Conservation (phyloP, 2,888 invertebrate species). For the Saturnia japonica region DNA sequence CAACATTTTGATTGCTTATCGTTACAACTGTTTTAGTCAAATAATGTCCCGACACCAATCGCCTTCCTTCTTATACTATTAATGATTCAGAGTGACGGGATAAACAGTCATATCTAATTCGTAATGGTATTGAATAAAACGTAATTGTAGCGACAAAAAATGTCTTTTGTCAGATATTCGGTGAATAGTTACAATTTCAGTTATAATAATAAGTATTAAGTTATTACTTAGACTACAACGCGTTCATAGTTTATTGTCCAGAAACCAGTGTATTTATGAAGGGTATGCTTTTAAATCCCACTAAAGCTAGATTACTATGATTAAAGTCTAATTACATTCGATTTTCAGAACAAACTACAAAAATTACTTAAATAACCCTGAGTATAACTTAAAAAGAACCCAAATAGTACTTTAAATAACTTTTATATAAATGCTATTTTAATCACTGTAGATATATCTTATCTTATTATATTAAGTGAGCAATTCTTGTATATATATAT, state of each 20-base stretch:
- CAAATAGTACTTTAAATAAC: background rate
- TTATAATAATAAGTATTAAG: background rate
- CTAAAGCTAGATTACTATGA: background rate
- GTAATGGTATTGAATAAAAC: slow-evolving; percentile 55
- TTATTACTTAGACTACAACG: background rate
- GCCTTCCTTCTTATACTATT: slow-evolving; percentile 62
- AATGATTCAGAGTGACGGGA: slow-evolving; percentile 65
- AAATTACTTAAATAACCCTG: too few species aligned
- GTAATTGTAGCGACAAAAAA: slow-evolving; percentile 55
- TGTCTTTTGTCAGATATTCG: slow-evolving; percentile 39
- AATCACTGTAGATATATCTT: too few species aligned
- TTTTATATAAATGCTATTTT: too few species aligned
- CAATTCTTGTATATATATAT: too few species aligned
- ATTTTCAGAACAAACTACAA: background rate
- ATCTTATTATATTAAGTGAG: too few species aligned
- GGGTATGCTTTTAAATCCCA: background rate
- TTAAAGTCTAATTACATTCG: background rate
- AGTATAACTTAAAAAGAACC: background rate
- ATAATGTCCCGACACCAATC: slow-evolving; percentile 43
- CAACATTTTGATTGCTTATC: slow-evolving; percentile 50
- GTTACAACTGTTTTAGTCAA: slow-evolving; percentile 37
- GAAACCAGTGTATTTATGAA: background rate
- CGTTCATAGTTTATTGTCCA: background rate
- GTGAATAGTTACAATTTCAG: slow-evolving; percentile 31
- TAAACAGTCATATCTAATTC: slow-evolving; percentile 58